A percentile compares a stretch with the other conserved stretches of the same genome.
These are phyloP conservation scores for Cosmia pyralina DNA, from an alignment of 2,888 invertebrate species.

Conservation along the genomic window DNA sequence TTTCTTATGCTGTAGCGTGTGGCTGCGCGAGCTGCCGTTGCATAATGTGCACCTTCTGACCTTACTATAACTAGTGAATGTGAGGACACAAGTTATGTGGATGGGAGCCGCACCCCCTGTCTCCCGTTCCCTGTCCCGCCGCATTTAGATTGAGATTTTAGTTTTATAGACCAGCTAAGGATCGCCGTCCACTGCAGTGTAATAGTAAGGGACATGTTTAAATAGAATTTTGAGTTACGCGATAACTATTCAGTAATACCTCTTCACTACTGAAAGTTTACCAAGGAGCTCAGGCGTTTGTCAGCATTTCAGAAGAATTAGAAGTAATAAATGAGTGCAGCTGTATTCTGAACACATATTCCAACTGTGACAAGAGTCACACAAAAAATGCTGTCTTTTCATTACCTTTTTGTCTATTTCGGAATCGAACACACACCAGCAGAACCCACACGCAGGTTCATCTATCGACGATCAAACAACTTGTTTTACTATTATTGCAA, in stretches of 20 bases:
- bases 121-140: neutral
- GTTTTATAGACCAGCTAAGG: conserved; percentile 34
- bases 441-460: neutral
- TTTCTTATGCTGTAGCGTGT: too few species aligned
- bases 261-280: neutral
- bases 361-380: too few species aligned
- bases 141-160: conserved; percentile 55
- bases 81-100: conserved; percentile 46
- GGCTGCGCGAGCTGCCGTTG: neutral
- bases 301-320: neutral
- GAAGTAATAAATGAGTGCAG: too few species aligned
- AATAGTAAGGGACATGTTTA: conserved; percentile 15
- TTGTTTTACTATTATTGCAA: neutral
- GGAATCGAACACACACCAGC: too few species aligned
- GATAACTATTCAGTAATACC: neutral
- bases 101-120: conserved; percentile 22
- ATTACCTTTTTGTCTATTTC: neutral
- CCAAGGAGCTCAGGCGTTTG: neutral
- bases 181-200: conserved; percentile 16
- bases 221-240: neutral
- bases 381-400: neutral
- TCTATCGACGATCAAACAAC: neutral
- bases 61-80: neutral
- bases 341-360: neutral
- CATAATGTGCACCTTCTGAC: conserved; percentile 14